These are phyloP conservation scores for Chanos chanos DNA, from an alignment of 2,797 vertebrate genomes.

Conservation along the genomic window DNA sequence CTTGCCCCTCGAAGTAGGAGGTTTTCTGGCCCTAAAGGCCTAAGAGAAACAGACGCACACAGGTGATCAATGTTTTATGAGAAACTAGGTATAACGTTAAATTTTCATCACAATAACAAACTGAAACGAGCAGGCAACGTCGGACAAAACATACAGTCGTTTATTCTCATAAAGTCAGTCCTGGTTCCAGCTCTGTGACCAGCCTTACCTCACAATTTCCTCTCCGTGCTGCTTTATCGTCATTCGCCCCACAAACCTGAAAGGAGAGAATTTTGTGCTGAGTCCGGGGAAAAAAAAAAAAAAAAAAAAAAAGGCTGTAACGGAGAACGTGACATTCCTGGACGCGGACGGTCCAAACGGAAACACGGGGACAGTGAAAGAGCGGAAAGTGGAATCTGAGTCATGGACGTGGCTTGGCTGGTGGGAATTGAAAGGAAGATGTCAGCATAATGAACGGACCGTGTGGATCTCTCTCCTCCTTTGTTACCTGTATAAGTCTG, in stretches of 20 bases:
- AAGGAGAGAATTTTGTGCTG: conserved; percentile 27
- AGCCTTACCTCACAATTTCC: conserved; percentile 89
- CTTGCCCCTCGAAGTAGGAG: conserved; percentile 94
- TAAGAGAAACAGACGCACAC: conserved; percentile 54
- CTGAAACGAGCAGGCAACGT: neutral
- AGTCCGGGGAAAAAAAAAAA: neutral
- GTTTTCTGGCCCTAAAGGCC: conserved; percentile 94
- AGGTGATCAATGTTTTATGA: too few relatives aligned
- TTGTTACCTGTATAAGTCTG: conserved; percentile 91
- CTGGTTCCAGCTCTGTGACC: neutral
- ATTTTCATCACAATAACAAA: conserved; percentile 3
- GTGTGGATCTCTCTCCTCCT: neutral
- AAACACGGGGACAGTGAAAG: neutral
- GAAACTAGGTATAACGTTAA: neutral
- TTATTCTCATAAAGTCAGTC: too few relatives aligned
- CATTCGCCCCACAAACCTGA: conserved; percentile 92
- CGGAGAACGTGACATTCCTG: neutral
- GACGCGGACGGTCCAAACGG: too few relatives aligned
- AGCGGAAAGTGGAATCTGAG: neutral
- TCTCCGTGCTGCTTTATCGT: conserved; percentile 84
- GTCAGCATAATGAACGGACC: neutral
- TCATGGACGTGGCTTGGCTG: neutral
- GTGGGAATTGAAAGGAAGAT: neutral
- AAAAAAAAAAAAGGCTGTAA: neutral
- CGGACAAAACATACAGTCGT: neutral